A percentile compares a stretch with the other conserved stretches of the same genome.
phyloP scores from a whole-genome alignment of 2,888 invertebrate species.

The Tinea semifulvella region DNA sequence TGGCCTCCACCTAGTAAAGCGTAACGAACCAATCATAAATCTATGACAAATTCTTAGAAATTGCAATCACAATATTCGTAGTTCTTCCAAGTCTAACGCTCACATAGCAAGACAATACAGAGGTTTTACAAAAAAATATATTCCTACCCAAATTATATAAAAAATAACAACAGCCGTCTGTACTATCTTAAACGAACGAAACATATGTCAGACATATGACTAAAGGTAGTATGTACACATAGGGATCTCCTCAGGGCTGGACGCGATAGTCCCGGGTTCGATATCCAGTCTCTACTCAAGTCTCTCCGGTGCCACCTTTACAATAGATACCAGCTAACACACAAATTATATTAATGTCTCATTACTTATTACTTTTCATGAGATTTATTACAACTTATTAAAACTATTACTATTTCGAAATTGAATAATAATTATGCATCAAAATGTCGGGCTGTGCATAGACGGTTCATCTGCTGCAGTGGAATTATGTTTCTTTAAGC shows the following conservation, averaged over 20 bases:
- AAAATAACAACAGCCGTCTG: conserved; percentile 67
- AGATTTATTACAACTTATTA: conserved; percentile 47
- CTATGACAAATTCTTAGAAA: conserved; percentile 53
- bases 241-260: conserved; percentile 47
- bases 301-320: conserved; percentile 31
- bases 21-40: no score
- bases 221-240: conserved; percentile 61
- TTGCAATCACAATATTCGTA: conserved; percentile 62
- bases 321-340: conserved; percentile 63
- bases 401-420: conserved; percentile 63
- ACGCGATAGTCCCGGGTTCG: conserved; percentile 48
- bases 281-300: conserved; percentile 20
- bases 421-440: conserved; percentile 59
- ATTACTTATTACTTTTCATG: conserved; percentile 54
- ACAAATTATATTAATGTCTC: conserved; percentile 63
- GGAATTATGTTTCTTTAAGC: no score
- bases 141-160: conserved; percentile 67
- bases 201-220: conserved; percentile 64
- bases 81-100: conserved; percentile 62
- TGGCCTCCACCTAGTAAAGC: no score
- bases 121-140: conserved; percentile 66
- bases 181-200: conserved; percentile 67
- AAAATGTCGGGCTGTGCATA: conserved; percentile 61
- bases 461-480: conserved; percentile 52
- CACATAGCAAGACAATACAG: conserved; percentile 65